These are phyloP conservation scores for Choreutis nemorana DNA, from an alignment of 2,888 invertebrate genomes.

Conservation along the genomic window DNA sequence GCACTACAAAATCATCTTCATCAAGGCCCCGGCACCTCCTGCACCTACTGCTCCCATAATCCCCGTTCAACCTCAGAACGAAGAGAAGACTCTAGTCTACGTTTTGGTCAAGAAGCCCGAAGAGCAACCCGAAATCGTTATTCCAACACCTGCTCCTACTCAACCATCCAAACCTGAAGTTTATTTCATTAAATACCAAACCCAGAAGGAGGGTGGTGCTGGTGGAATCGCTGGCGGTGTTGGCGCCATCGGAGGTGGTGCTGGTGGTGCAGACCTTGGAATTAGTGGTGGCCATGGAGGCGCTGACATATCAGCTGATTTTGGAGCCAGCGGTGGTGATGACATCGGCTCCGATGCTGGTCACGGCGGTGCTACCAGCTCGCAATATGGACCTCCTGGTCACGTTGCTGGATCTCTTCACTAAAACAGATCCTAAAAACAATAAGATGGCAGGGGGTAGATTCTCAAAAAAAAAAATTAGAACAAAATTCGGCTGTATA, in stretches of 20 bases:
- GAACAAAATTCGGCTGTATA: no score
- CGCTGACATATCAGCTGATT: slow-evolving; percentile 33
- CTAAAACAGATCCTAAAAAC: slow-evolving; percentile 27
- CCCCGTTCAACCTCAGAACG: slow-evolving; percentile 81
- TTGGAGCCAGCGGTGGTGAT: slow-evolving; percentile 35
- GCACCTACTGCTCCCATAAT: slow-evolving; percentile 84
- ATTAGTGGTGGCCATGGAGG: slow-evolving; percentile 32
- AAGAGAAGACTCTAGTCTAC: slow-evolving; percentile 89
- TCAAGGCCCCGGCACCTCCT: slow-evolving; percentile 87
- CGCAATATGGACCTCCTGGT: slow-evolving; percentile 62
- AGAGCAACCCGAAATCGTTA: slow-evolving; percentile 80
- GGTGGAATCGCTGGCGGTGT: slow-evolving; percentile 41
- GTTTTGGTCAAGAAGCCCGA: slow-evolving; percentile 90
- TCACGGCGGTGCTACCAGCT: slow-evolving; percentile 44
- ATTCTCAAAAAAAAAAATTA: no score
- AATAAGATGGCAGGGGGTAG: no score
- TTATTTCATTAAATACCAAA: slow-evolving; percentile 87
- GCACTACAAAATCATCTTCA: slow-evolving; percentile 93
- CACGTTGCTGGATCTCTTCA: slow-evolving; percentile 59
- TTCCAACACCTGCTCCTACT: slow-evolving; percentile 80
- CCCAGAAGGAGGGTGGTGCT: slow-evolving; percentile 65
- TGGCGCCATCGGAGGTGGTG: slow-evolving; percentile 33
- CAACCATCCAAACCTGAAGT: slow-evolving; percentile 90
- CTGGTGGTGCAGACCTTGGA: slow-evolving; percentile 20
- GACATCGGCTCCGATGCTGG: slow-evolving; percentile 27